Percentiles rank a stretch among this genome's conserved stretches.
These are phyloP conservation scores for Machimus atricapillus DNA, from an alignment of 2,888 invertebrate species.

Conservation along the genomic window DNA sequence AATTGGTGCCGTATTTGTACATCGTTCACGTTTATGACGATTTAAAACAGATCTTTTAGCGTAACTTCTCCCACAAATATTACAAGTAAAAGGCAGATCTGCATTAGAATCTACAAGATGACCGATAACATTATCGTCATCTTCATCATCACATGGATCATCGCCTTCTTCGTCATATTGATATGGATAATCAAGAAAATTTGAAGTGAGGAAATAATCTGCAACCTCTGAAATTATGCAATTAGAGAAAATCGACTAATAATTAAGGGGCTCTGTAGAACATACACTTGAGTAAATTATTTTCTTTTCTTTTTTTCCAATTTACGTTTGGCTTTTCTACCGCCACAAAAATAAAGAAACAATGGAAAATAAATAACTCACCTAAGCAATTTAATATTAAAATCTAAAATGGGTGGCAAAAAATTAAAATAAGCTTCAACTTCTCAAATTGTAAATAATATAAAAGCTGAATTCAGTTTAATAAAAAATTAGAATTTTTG, in stretches of 20 bases:
- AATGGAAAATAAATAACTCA: background rate
- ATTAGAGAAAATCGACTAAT: background rate
- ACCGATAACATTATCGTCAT: constrained; percentile 1
- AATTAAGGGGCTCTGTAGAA: background rate
- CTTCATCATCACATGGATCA: background rate
- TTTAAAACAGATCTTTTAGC: background rate
- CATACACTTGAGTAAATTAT: background rate
- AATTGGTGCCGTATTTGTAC: constrained; percentile 16
- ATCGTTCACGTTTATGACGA: constrained; percentile 21
- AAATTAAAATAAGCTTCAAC: background rate
- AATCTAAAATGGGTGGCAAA: background rate
- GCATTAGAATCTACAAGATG: background rate
- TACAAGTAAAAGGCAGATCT: background rate
- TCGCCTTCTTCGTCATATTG: background rate
- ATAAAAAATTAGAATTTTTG: background rate
- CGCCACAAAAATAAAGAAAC: background rate
- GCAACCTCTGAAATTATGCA: constrained; percentile 10
- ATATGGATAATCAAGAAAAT: background rate
- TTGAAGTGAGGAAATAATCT: background rate
- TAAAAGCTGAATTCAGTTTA: background rate
- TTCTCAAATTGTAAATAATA: background rate
- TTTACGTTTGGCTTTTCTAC: background rate
- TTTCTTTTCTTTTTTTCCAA: background rate
- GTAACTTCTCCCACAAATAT: constrained; percentile 5
- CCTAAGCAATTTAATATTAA: background rate